A percentile compares a stretch with the other conserved stretches of the same genome.
Evolutionary conservation across 1,140 invertebrate genomes (phyloP).

Genomic region (Choristoneura fumiferana): DNA sequence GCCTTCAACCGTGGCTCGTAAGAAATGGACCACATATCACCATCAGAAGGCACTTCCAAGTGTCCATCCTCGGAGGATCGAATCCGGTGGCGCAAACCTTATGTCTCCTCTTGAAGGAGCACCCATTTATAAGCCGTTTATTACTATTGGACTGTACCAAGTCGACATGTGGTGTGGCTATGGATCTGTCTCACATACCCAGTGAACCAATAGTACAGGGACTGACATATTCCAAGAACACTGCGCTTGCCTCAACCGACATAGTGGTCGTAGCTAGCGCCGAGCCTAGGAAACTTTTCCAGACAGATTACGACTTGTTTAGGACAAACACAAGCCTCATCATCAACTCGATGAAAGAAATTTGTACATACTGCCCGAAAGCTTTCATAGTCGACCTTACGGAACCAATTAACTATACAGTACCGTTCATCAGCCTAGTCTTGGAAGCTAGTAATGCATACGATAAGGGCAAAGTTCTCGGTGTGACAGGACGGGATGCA

Average conservation of each 20-base stretch:
- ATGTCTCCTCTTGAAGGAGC: neutral
- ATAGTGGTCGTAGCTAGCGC: neutral
- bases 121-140: neutral
- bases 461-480: neutral
- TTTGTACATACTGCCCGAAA: neutral
- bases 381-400: constrained; percentile 5
- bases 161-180: neutral
- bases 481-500: neutral
- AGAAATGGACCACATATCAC: neutral
- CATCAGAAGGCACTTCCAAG: neutral
- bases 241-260: neutral
- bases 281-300: neutral
- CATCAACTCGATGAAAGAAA: neutral
- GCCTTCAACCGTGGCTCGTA: neutral
- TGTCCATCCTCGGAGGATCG: neutral
- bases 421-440: constrained; percentile 1
- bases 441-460: neutral
- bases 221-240: neutral
- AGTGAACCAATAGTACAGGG: neutral
- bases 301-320: constrained; percentile 8
- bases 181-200: neutral
- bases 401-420: neutral
- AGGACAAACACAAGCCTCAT: neutral
- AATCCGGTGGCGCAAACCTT: constrained; percentile 1
- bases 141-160: neutral